Evolutionary conservation across 2,888 invertebrate species (phyloP).

Genomic region (Leucoptera coffeella): DNA sequence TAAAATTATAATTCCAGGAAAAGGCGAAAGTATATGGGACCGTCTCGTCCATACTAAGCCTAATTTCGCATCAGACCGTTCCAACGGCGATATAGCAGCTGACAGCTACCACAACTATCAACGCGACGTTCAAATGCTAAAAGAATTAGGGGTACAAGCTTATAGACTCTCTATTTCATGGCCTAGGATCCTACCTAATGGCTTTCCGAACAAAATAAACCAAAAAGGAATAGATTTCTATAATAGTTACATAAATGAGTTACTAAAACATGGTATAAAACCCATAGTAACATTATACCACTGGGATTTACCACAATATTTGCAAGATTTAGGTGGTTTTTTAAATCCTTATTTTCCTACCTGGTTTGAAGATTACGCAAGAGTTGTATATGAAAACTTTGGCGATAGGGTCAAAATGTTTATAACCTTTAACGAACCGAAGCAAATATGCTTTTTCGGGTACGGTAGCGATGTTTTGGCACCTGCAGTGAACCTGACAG

Average conservation of each 20-base stretch:
- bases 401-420: slow-evolving; percentile 47
- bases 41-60: slow-evolving; percentile 37
- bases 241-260: slow-evolving; percentile 55
- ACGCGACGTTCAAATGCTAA: slow-evolving; percentile 42
- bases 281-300: slow-evolving; percentile 55
- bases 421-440: slow-evolving; percentile 56
- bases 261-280: slow-evolving; percentile 52
- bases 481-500: slow-evolving; percentile 24
- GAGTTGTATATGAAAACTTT: slow-evolving; percentile 25
- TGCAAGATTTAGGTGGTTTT: slow-evolving; percentile 52
- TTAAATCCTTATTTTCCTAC: slow-evolving; percentile 25
- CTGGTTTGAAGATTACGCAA: slow-evolving; percentile 43
- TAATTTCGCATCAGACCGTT: slow-evolving; percentile 37
- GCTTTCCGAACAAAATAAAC: slow-evolving; percentile 44
- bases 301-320: slow-evolving; percentile 45
- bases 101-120: slow-evolving; percentile 56
- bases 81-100: slow-evolving; percentile 53
- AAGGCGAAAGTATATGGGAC: slow-evolving; percentile 60
- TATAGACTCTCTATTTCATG: slow-evolving; percentile 56
- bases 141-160: slow-evolving; percentile 30
- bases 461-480: slow-evolving; percentile 26
- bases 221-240: slow-evolving; percentile 58
- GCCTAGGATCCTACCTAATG: slow-evolving; percentile 56
- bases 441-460: slow-evolving; percentile 23
- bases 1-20: slow-evolving; percentile 22